Base-by-base conservation (phyloP, 2,113 vertebrate genomes). In the Phyllopteryx taeniolatus region DNA sequence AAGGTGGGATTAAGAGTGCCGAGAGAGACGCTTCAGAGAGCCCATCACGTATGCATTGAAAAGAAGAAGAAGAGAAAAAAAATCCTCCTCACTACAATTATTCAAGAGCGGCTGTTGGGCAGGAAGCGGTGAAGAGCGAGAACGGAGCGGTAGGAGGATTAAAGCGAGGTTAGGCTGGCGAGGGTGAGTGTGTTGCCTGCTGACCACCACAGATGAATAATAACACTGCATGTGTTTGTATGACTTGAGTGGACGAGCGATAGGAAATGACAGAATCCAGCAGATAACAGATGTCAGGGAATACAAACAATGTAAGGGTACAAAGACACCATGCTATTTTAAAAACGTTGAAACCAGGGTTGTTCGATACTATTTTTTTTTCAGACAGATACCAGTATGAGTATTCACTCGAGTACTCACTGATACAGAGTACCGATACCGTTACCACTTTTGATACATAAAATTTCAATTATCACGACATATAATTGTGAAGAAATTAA, bases 11-110 rank as follows among this genome's bases (percentile, higher is more conserved):
- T 90, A 88, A 83, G 79, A 56, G 49, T 17, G 68, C 20, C 35
- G 74, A 54, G 84, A 72, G 80, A 86, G 77, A 78, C 74, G 79
- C 85, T 83, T 80, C 79, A 82, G 79, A 88, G 85, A 85, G 79
- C 87, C 88, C 86, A 91, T 94, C 93, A 92, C 60, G 86, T 92
- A 93, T 92, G 91, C 92, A 93, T 92, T 93, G 91, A 92, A 92
- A 92, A 92, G 89, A 35, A 61, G 59, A 61, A 61, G 59, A 8
- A 15, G 22, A 7, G 17, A 49, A 49, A 57, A 35, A 60, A 61
- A 35, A 35, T 88, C 87, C 88, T 76, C 76, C 90, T 85, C 88
- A 69, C 91, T 92, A 89, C 92, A 92, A 92, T 93, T 92, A 93
- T 94, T 93, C 92, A 92, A 83, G 83, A 89, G 83, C 82, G 70